Evolutionary conservation across 2,113 vertebrate species (phyloP).

Genomic region (Alligator mississippiensis): DNA sequence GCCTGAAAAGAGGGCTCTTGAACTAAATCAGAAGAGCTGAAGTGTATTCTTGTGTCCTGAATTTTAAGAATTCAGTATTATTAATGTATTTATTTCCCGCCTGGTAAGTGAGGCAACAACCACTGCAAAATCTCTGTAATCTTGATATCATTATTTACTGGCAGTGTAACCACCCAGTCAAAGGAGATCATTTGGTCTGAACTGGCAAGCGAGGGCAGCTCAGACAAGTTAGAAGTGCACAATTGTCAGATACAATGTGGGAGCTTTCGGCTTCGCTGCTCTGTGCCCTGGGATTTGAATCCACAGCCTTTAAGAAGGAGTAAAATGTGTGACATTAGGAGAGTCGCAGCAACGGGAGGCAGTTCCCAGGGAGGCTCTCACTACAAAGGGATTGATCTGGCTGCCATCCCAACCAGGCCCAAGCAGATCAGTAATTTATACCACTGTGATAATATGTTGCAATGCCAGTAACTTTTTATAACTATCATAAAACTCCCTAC

Average conservation of each 20-base stretch:
- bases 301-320: neutral
- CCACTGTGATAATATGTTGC: slow-evolving; percentile 74
- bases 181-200: neutral
- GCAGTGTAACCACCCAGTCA: neutral
- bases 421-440: slow-evolving; percentile 59
- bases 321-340: neutral
- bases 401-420: neutral
- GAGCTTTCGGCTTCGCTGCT: neutral
- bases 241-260: neutral
- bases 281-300: neutral
- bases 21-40: neutral
- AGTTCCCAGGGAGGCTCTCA: neutral
- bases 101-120: neutral
- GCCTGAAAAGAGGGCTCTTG: neutral
- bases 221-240: neutral
- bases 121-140: fast-evolving
- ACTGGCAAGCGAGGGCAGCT: neutral
- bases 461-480: slow-evolving; percentile 87
- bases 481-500: slow-evolving; percentile 71
- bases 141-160: neutral
- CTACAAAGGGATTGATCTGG: neutral
- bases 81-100: neutral
- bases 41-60: neutral
- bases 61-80: neutral
- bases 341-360: neutral